These are phyloP conservation scores for Centropristis striata DNA, from an alignment of 2,113 vertebrate species.

Conservation along the genomic window DNA sequence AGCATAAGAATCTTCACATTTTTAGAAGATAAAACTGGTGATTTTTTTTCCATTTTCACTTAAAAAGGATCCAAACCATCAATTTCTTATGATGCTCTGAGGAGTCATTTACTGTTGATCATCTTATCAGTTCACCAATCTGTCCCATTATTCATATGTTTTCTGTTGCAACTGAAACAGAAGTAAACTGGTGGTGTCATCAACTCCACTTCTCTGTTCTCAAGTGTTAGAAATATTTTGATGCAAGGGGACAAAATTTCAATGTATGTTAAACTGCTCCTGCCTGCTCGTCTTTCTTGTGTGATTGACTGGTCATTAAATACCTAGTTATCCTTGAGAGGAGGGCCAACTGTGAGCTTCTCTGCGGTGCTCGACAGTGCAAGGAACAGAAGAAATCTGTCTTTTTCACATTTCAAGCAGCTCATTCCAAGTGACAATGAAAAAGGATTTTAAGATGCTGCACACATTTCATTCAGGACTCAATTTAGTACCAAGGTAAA, in stretches of 20 bases:
- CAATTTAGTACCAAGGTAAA: neutral
- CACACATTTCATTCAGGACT: neutral
- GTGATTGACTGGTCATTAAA: constrained; percentile 48
- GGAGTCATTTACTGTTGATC: no score
- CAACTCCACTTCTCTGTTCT: neutral
- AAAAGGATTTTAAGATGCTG: constrained; percentile 4
- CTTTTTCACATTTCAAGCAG: neutral
- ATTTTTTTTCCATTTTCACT: neutral
- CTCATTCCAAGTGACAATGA: neutral
- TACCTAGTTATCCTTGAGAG: constrained; percentile 30
- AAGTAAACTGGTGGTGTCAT: neutral
- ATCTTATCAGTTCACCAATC: neutral
- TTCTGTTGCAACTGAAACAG: neutral
- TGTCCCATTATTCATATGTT: no score
- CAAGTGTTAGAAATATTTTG: neutral
- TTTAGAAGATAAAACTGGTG: neutral
- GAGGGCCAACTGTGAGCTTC: neutral
- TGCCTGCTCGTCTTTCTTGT: constrained; percentile 6
- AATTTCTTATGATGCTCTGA: neutral
- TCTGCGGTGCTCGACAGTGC: neutral
- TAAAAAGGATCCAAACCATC: neutral
- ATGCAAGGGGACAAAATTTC: neutral
- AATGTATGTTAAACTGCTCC: neutral
- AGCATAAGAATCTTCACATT: neutral
- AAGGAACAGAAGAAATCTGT: neutral